A percentile compares a stretch with the other conserved stretches of the same genome.
Evolutionary conservation across 92 coral and sea anemone genomes (phyloP).

Genomic region (Palythoa grandiflora): DNA sequence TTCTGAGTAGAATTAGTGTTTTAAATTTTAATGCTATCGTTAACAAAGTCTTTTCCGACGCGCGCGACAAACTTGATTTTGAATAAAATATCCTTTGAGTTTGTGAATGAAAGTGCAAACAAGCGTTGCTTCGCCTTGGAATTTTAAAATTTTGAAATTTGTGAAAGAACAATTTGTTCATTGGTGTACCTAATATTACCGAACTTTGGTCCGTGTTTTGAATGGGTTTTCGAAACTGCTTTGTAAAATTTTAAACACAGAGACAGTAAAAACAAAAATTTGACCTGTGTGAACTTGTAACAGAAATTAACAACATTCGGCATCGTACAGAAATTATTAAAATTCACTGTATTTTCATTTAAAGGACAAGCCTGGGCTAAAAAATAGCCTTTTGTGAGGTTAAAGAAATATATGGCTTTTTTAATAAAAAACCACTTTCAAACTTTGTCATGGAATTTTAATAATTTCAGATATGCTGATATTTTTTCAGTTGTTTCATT

Average conservation of each 20-base stretch:
- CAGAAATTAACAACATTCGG: constrained; percentile 28
- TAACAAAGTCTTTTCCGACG: constrained; percentile 5
- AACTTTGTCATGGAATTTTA: constrained; percentile 24
- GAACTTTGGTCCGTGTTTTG: constrained; percentile 21
- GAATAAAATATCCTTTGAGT: constrained; percentile 18
- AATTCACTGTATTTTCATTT: constrained; percentile 17
- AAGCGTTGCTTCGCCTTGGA: constrained; percentile 23
- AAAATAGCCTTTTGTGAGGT: constrained; percentile 25
- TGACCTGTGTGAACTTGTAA: constrained; percentile 26
- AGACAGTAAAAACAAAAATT: constrained; percentile 25
- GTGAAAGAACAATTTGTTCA: constrained; percentile 22
- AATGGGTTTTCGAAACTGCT: constrained; percentile 22
- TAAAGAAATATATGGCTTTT: constrained; percentile 17
- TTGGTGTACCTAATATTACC: neutral
- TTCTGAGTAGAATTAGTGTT: constrained; percentile 19
- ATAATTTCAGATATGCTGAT: constrained; percentile 24
- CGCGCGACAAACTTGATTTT: constrained; percentile 10
- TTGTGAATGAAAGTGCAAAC: constrained; percentile 16
- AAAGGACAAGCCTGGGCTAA: constrained; percentile 19
- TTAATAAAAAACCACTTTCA: constrained; percentile 18
- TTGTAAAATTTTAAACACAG: constrained; percentile 15
- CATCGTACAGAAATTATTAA: constrained; percentile 23
- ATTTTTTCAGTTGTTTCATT: constrained; percentile 23
- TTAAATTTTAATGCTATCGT: constrained; percentile 8
- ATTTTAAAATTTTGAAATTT: constrained; percentile 23